These are phyloP conservation scores for Hiodon tergisus DNA, from an alignment of 2,113 vertebrate species.

Conservation along the genomic window DNA sequence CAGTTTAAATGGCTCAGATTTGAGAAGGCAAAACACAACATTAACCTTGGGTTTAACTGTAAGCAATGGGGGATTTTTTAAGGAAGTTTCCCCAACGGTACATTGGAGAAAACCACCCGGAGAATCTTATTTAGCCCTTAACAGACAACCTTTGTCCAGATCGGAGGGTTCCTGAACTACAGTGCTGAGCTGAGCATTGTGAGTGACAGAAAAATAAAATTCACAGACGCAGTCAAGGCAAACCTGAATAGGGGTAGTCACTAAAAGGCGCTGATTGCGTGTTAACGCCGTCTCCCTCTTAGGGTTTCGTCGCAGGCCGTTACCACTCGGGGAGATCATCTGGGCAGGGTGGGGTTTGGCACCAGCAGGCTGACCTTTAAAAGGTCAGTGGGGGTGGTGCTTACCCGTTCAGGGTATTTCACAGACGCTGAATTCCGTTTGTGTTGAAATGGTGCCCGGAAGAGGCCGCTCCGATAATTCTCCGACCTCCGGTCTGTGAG, in stretches of 20 bases:
- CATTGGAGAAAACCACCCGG: not conserved
- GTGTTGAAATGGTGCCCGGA: too few species aligned
- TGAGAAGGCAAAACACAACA: not conserved
- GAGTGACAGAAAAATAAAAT: too few species aligned
- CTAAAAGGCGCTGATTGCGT: too few species aligned
- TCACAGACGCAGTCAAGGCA: too few species aligned
- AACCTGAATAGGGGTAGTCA: too few species aligned
- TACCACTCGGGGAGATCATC: too few species aligned
- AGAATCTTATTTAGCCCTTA: slow-evolving; percentile 20
- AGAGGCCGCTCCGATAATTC: too few species aligned
- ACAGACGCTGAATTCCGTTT: too few species aligned
- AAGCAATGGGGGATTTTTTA: not conserved
- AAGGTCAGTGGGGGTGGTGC: slow-evolving; percentile 1
- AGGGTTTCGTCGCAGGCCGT: too few species aligned
- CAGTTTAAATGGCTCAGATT: slow-evolving; percentile 14
- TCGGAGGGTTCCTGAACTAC: slow-evolving; percentile 37
- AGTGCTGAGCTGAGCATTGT: not conserved
- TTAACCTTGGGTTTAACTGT: not conserved
- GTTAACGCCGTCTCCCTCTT: too few species aligned
- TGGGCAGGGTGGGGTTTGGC: slow-evolving; percentile 5
- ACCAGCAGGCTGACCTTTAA: slow-evolving; percentile 1
- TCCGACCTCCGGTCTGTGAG: too few species aligned
- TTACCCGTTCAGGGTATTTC: too few species aligned
- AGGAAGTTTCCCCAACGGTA: slow-evolving; percentile 1
- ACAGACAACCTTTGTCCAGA: slow-evolving; percentile 1